phyloP scores from a whole-genome alignment of 2,888 invertebrate genomes.

The Parthenolecanium corni region DNA sequence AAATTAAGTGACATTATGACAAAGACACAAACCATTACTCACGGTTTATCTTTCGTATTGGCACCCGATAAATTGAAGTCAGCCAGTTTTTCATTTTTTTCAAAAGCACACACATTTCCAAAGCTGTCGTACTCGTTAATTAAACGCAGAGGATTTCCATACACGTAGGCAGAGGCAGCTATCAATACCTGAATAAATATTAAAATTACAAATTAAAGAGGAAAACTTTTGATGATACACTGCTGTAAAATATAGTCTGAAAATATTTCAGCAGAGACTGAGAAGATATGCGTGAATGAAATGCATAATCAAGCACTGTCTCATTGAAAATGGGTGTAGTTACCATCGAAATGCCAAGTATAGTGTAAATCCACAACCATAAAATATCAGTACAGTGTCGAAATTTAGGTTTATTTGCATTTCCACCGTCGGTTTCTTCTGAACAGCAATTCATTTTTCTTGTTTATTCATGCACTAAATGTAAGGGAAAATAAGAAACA shows the following conservation, averaged over 20 bases:
- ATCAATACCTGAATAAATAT: constrained; percentile 54
- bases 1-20: neutral
- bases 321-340: constrained; percentile 34
- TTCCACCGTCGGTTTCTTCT: constrained; percentile 38
- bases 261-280: neutral
- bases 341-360: constrained; percentile 79
- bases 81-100: constrained; percentile 60
- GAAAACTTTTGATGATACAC: neutral
- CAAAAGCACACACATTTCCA: constrained; percentile 85
- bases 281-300: neutral
- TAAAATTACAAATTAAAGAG: neutral
- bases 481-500: too few species aligned
- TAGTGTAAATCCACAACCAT: constrained; percentile 64
- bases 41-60: constrained; percentile 56
- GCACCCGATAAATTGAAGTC: constrained; percentile 65
- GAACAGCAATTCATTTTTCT: constrained; percentile 37
- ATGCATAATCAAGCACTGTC: constrained; percentile 22
- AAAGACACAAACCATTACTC: constrained; percentile 22
- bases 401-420: constrained; percentile 42
- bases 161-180: constrained; percentile 75
- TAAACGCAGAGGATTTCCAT: constrained; percentile 72
- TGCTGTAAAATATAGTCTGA: neutral
- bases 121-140: constrained; percentile 88
- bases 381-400: constrained; percentile 73
- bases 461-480: too few species aligned